Evolutionary conservation across 2,797 vertebrate species (phyloP), one percentile per base, ranked within the genome.

Genomic region (Protonibea diacanthus): DNA sequence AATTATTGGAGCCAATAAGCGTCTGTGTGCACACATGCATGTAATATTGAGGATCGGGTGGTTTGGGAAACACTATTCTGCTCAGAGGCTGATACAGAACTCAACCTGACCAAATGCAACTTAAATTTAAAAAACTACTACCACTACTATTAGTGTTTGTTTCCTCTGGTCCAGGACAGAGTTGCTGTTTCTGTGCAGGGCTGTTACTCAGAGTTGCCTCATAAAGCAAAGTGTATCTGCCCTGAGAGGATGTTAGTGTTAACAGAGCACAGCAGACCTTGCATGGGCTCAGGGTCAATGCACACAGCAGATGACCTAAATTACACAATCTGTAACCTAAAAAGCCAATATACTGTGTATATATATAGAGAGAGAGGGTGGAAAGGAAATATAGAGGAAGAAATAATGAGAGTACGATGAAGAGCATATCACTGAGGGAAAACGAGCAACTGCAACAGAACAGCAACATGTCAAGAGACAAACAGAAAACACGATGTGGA

Each of bases 201-300:
- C 23, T 67, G 69, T 80, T 85, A 55, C 82, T 76, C 40, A 29
- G 21, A 40, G 63, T 81, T 68, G 74, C 68, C 73, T 76, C 68
- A 63, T 72, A 12, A 72, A 81, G 48, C 3, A 1, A 52, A 38
- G 40, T 53, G 27, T 21, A 10, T 53, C 38, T 53, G 17, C 40
- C 17, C 12, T 42, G 42, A 12, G 11, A 3, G 27, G 38, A 38
- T 65, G 64, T 56, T 60, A 10, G 17, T 47, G 52, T 62, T 56
- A 59, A 52, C 62, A 23, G 29, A 70, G 59, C 53, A 67, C 33
- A 83, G 66, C 29, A 6, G 49, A 48, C 42, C 0, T 27, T 25
- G 59, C 59, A 40, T 33, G 66, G 78, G 66, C 62, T 72, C 58
- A 38, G 59, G 75, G 75, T 78, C 77, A 70, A n/a, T 23, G 33